These are phyloP conservation scores for Fukomys damarensis DNA, from an alignment of 2,113 vertebrate genomes.

Conservation along the genomic window DNA sequence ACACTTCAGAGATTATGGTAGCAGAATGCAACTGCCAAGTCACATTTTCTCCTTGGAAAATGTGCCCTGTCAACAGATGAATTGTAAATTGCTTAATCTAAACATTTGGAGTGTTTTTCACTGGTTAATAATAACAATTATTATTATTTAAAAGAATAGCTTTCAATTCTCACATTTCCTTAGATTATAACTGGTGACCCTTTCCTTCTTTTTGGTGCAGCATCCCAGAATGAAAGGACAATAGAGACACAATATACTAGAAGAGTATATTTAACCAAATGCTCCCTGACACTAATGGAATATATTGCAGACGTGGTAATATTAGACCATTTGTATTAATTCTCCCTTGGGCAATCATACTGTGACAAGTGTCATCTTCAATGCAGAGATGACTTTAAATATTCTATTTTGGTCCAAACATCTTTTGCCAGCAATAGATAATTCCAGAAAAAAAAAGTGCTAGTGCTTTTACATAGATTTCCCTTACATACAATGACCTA, in stretches of 20 bases:
- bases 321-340: slow-evolving; percentile 40
- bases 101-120: slow-evolving; percentile 35
- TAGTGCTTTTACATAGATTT: slow-evolving; percentile 27
- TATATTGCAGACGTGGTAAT: neutral
- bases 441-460: slow-evolving; percentile 48
- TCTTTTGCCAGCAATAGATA: slow-evolving; percentile 31
- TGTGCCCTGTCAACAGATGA: neutral
- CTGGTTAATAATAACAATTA: neutral
- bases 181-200: neutral
- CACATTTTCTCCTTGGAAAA: slow-evolving; percentile 7
- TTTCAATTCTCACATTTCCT: slow-evolving; percentile 29
- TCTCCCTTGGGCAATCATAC: slow-evolving; percentile 32
- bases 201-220: neutral
- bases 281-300: slow-evolving; percentile 45
- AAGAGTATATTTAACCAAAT: slow-evolving; percentile 25
- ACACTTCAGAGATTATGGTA: neutral
- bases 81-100: neutral
- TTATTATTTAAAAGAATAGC: neutral
- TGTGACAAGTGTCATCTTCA: slow-evolving; percentile 62
- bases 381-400: slow-evolving; percentile 60
- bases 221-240: neutral
- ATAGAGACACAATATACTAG: neutral
- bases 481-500: neutral
- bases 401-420: slow-evolving; percentile 43
- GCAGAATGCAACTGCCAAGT: neutral